phyloP scores from a whole-genome alignment of 2,888 invertebrate genomes.

The Lasius fuliginosus region DNA sequence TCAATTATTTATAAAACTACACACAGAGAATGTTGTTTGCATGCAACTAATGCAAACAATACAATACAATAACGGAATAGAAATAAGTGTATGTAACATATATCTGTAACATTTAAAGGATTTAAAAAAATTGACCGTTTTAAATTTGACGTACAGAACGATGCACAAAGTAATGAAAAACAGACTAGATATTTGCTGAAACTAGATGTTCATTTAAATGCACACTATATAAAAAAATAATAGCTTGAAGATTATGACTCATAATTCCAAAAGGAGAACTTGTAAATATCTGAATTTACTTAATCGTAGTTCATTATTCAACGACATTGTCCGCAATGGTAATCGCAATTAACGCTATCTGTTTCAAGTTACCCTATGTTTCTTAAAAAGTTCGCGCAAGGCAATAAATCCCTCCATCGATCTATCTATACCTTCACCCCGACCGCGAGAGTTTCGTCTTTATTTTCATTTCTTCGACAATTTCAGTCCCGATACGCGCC shows the following conservation, averaged over 20 bases:
- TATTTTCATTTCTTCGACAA: constrained; percentile 70
- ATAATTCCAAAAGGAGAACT: background rate
- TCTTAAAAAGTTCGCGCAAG: constrained; percentile 16
- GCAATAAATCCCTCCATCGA: constrained; percentile 44
- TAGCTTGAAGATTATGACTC: background rate
- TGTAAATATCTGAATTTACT: constrained; percentile 11
- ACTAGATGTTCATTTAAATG: background rate
- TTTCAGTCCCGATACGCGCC: constrained; percentile 65
- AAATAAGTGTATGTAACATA: background rate
- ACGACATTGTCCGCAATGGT: background rate
- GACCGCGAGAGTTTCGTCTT: constrained; percentile 53
- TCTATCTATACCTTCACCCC: constrained; percentile 11
- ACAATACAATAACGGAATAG: background rate
- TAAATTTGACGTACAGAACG: background rate
- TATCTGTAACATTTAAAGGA: background rate
- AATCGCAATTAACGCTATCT: constrained; percentile 29
- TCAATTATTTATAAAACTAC: constrained; percentile 19
- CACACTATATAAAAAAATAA: background rate
- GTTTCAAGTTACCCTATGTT: constrained; percentile 25
- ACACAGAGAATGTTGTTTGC: background rate
- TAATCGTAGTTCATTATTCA: constrained; percentile 1
- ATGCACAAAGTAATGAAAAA: background rate
- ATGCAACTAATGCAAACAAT: background rate
- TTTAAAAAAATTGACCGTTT: background rate
- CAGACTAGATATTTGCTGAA: background rate